Base-by-base conservation (phyloP, 2,888 invertebrate species). In the Carpatolechia fugitivella region DNA sequence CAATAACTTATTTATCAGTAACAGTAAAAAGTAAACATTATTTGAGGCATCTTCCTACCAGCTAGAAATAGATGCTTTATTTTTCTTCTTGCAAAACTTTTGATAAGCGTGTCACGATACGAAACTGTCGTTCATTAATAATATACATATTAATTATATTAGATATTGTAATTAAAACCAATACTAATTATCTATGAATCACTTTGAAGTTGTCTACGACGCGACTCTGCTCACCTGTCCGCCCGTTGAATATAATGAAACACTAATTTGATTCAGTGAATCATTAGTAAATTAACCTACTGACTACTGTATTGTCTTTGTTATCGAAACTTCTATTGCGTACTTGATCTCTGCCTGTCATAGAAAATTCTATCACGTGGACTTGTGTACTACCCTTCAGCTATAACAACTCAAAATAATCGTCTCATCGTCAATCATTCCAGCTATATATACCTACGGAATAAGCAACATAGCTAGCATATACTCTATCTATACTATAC, bases 281-380 rank as follows among this genome's bases (percentile, higher is more conserved):
- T 68, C 61, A 66, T 60, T 58, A 55, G 13, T 47, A 49, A 47
- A 41, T 41, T 52, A 56, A 49, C 59, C 6, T 4, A 49, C 59
- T n/a, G n/a, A n/a, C 46, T 55, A 50, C 55, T 56, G 62, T 56
- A 66, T 64, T 68, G 63, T 67, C 54, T 62, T 38, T 52, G 58
- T 59, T 70, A 68, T 66, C 67, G 58, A 63, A 62, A 68, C 61
- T 53, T 56, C 56, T 60, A 58, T 54, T 40, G 29, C 52, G 52
- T 56, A 55, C 14, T 48, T 31, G 18, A 33, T 48, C 18, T 48
- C 16, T 48, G 47, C 31, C 30, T 46, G 44, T 54, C 35, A 16
- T 56, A 13, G 36, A 40, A 38, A 52, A 51, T 53, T 54, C 46
- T 46, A 46, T 20, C 24, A 14, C 36, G 36, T 13, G n/a, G 11